phyloP scores from a whole-genome alignment of 2,888 invertebrate genomes.

The Plagodis dolabraria region DNA sequence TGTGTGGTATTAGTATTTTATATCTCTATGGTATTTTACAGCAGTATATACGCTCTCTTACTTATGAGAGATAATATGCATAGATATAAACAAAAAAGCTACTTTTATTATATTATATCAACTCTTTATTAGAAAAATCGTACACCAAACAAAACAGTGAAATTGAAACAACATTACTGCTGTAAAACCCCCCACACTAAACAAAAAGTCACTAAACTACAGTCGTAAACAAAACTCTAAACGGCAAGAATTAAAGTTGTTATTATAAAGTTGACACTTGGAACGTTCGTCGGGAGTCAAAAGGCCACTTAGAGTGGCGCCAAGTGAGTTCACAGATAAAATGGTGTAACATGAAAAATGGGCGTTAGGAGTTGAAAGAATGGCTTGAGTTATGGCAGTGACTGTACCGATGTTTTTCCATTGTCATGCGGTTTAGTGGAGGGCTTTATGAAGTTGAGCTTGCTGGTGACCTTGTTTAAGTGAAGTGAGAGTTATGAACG shows the following conservation, averaged over 20 bases:
- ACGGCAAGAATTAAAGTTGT: conserved; percentile 35
- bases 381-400: conserved; percentile 65
- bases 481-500: conserved; percentile 14
- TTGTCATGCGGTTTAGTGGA: conserved; percentile 50
- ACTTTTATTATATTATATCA: no score
- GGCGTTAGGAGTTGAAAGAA: conserved; percentile 57
- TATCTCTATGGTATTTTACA: no score
- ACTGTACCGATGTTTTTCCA: conserved; percentile 55
- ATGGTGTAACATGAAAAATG: conserved; percentile 72
- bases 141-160: no score
- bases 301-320: conserved; percentile 71
- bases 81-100: no score
- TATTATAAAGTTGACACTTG: conserved; percentile 38
- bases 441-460: conserved; percentile 26
- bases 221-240: conserved; percentile 28
- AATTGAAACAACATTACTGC: not conserved
- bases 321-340: conserved; percentile 68
- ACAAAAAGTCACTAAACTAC: conserved; percentile 14
- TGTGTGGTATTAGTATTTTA: no score
- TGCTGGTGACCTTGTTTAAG: conserved; percentile 22
- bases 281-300: conserved; percentile 56
- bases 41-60: no score
- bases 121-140: no score
- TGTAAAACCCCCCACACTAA: not conserved
- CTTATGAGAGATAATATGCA: no score